Evolutionary conservation across 2,797 vertebrate species (phyloP), one percentile per base, ranked within the genome.

Genomic region (Moxostoma hubbsi): DNA sequence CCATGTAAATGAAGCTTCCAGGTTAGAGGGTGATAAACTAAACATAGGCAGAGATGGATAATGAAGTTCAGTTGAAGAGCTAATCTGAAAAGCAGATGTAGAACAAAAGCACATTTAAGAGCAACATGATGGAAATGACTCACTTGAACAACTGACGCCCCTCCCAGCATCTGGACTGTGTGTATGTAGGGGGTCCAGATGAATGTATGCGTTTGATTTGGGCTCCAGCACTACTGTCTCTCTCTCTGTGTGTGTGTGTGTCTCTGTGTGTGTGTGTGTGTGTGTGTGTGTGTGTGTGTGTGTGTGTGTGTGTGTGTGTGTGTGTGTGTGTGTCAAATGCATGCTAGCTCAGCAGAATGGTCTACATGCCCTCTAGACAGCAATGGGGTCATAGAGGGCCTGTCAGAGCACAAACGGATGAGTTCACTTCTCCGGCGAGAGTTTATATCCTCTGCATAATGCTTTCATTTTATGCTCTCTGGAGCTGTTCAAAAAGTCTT

Each of bases 301-400:
- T 2, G 18, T 24, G 18, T 45, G 24, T 4, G 59, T 36, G 61
- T 53, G 51, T 65, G 46, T 36, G 46, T 62, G 64, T 43, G 18
- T 18, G 62, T 61, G 50, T 74, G 51, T 72, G 71, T 62, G 18
- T 75, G 7, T 74, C 59, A 53, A 12, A 64, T 49, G 47, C 59
- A n/a, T 81, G 82, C 74, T 53, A 45, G 70, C 68, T 83, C 74
- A 73, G 79, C 82, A 81, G 74, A 58, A 43, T 1, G 4, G 10
- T 50, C 15, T 58, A 57, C 54, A 61, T 73, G 82, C 49, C 53
- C 54, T 49, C 57, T 15, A 64, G 82, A 62, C 63, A 73, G 74
- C 13, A 11, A 63, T 73, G 73, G 69, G 77, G 53, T 79, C 53
- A 70, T 61, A 11, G 18, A 55, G 64, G 18, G 67, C 57, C 69